Evolutionary conservation across 2,113 vertebrate species (phyloP).

Genomic region (Lathamus discolor): DNA sequence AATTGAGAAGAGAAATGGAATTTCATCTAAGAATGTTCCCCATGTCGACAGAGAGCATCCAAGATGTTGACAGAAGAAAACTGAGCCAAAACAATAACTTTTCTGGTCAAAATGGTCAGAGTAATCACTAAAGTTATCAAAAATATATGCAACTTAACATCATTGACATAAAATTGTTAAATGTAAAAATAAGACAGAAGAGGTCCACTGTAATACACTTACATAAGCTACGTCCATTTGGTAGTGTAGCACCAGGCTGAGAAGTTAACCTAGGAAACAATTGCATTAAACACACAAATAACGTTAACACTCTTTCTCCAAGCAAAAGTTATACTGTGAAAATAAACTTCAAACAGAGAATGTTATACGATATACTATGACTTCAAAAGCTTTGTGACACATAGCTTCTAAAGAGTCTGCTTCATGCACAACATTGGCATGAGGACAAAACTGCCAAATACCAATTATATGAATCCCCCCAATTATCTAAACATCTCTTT

Average conservation of each 20-base stretch:
- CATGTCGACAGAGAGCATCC: constrained; percentile 1
- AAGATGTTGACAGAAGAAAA: background rate
- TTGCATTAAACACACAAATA: constrained; percentile 39
- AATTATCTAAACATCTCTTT: background rate
- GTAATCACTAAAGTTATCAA: background rate
- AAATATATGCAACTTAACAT: background rate
- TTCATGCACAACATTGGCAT: background rate
- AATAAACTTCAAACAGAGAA: background rate
- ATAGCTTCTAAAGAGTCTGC: background rate
- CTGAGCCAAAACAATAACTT: background rate
- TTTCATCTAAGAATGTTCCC: background rate
- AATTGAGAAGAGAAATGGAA: constrained; percentile 51
- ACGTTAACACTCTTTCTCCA: background rate
- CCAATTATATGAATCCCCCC: background rate
- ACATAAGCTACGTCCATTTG: constrained; percentile 93
- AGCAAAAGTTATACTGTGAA: background rate
- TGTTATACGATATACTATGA: background rate
- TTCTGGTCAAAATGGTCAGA: background rate
- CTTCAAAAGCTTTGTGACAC: background rate
- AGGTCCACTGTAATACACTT: constrained; percentile 65
- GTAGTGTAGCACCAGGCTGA: constrained; percentile 88
- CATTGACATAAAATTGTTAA: background rate
- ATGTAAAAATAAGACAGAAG: background rate
- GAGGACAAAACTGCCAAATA: background rate
- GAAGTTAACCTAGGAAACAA: constrained; percentile 86